Percentiles rank a stretch among this genome's conserved stretches.
These are phyloP conservation scores for Porites lutea DNA, from an alignment of 64 coral and sea anemone genomes.

Conservation along the genomic window DNA sequence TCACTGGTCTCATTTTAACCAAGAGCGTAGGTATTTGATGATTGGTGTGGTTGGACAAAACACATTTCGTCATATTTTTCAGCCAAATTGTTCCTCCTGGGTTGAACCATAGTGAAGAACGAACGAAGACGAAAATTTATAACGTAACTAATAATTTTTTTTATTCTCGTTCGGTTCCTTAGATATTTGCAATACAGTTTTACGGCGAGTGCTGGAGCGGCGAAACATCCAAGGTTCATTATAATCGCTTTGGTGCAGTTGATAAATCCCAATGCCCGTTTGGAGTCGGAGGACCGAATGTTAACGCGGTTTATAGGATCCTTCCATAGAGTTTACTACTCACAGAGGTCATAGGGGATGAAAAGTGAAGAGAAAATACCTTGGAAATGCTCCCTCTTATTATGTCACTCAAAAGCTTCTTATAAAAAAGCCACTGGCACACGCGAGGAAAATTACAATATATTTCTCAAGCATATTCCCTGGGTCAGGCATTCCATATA, in stretches of 20 bases:
- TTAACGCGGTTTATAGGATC: conserved; percentile 65
- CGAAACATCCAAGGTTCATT: not conserved
- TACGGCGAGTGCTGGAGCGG: conserved; percentile 89
- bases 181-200: conserved; percentile 85
- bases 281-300: conserved; percentile 58
- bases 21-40: too few species aligned
- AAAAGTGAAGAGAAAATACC: not conserved
- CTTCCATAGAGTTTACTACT: not conserved
- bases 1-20: too few species aligned
- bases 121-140: not conserved
- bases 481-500: too few species aligned
- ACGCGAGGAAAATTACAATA: too few species aligned
- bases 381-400: not conserved
- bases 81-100: too few species aligned
- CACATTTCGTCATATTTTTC: too few species aligned
- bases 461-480: too few species aligned
- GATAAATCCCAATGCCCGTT: conserved; percentile 53
- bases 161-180: not conserved
- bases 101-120: too few species aligned
- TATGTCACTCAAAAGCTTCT: not conserved
- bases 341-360: not conserved
- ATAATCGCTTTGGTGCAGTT: conserved; percentile 34
- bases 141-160: too few species aligned
- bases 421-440: too few species aligned
- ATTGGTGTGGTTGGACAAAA: too few species aligned